phyloP scores from a whole-genome alignment of 2,113 vertebrate genomes.

The Rhodinocichla rosea region DNA sequence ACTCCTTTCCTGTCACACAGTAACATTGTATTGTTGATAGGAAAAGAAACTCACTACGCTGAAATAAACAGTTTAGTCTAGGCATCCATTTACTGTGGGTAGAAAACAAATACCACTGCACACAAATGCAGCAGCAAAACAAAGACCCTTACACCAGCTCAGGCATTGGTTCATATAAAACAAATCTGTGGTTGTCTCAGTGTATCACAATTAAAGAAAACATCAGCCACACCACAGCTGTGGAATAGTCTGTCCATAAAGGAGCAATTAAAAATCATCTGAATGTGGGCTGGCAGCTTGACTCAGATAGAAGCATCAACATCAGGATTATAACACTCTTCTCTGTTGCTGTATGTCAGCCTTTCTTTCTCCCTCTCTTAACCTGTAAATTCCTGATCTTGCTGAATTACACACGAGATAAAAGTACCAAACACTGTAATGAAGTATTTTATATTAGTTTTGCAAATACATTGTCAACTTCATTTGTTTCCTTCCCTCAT shows the following conservation, averaged over 20 bases:
- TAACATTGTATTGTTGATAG: background rate
- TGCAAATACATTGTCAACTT: background rate
- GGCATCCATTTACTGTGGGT: background rate
- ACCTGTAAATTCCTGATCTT: background rate
- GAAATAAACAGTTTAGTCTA: conserved; percentile 33
- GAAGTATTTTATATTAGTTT: background rate
- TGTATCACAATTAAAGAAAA: background rate
- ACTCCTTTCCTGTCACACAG: conserved; percentile 7
- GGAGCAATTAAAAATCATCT: background rate
- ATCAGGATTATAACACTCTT: background rate
- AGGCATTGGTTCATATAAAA: background rate
- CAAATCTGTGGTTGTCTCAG: background rate
- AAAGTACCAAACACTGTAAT: background rate
- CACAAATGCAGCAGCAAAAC: background rate
- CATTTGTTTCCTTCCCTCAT: background rate
- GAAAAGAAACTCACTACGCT: background rate
- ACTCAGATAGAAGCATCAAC: background rate
- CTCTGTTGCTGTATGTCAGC: background rate
- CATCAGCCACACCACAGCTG: background rate
- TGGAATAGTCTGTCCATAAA: background rate
- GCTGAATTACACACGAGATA: background rate
- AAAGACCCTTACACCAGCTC: background rate
- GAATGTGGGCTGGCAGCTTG: background rate
- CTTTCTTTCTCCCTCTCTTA: background rate
- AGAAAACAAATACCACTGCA: background rate